Percentiles rank a stretch among this genome's conserved stretches.
Evolutionary conservation across 2,888 invertebrate species (phyloP).

Genomic region (Thymelicus sylvestris): DNA sequence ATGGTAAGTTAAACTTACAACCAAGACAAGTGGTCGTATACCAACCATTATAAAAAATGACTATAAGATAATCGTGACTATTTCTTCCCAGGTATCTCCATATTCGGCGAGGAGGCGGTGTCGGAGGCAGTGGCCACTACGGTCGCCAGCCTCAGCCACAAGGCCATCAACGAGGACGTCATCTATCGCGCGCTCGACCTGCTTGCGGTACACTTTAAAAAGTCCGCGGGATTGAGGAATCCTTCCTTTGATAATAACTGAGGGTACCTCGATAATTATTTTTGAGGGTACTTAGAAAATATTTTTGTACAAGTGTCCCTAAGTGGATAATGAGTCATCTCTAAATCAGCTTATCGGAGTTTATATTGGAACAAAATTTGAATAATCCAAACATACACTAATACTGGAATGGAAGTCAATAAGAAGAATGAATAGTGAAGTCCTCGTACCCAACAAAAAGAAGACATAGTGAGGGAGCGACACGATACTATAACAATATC

Average conservation of each 20-base stretch:
- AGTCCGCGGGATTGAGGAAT: constrained; percentile 59
- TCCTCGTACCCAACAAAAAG: no score
- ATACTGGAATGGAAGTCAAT: no score
- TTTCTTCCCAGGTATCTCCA: constrained; percentile 54
- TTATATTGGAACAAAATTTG: no score
- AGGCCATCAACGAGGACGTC: constrained; percentile 62
- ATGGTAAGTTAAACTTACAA: no score
- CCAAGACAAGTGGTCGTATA: no score
- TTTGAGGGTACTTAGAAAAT: background rate
- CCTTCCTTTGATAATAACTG: constrained; percentile 62
- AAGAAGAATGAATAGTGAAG: no score
- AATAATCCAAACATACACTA: no score
- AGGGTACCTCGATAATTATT: background rate
- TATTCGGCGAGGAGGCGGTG: constrained; percentile 64
- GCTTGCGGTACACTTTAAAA: constrained; percentile 62
- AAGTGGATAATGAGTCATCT: no score
- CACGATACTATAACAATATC: no score
- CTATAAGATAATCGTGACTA: background rate
- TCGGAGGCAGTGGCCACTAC: constrained; percentile 49
- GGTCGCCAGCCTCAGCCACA: constrained; percentile 58
- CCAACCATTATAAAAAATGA: no score
- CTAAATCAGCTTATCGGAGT: no score
- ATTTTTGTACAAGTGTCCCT: background rate
- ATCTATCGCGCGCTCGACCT: constrained; percentile 62
- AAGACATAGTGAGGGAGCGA: no score